Evolutionary conservation across 2,113 vertebrate species (phyloP), one percentile per base, ranked within the genome.

Genomic region (Cephalopterus ornatus): DNA sequence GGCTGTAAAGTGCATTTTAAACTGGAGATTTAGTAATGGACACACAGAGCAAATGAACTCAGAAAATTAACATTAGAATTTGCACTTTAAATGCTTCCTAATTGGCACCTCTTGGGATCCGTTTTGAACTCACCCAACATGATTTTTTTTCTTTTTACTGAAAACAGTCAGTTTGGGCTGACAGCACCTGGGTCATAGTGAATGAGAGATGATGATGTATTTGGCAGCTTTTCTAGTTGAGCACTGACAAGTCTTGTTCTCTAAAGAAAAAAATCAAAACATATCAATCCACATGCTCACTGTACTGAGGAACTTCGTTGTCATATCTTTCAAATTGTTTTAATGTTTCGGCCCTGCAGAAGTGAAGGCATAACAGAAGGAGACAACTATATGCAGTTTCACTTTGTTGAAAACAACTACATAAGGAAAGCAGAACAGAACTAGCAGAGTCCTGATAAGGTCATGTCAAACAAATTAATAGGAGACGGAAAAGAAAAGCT

Each of bases 171-270:
- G 86, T 96, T 96, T 91, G 92, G 87, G 93, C 92, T 92, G 97
- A 95, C 94, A 96, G 94, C 92, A 93, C 96, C 97, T 97, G 93
- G 96, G 91, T 95, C 89, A 87, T 71, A 23, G 78, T 96, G 97
- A 97, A 93, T 94, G 94, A 92, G 94, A 96, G 67, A 53, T 72
- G 95, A 93, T 58, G 93, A 96, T 94, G 96, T 85, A 89, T 95
- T 89, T 77, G 94, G 96, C 92, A 88, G 95, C 78, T 92, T 95
- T 95, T 93, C 62, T 96, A 96, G 96, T 58, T 75, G 92, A 97
- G 96, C 79, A 92, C 97, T 97, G 97, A 97, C 96, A 95, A 92
- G 94, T 96, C 94, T 18, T 67, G 92, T 97, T 94, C 97, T 93
- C 92, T 65, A 84, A 91, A 74, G 65, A 95, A 94, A 92, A 90